Conservation (phyloP, 1,140 invertebrate species). For the Cherax destructor region DNA sequence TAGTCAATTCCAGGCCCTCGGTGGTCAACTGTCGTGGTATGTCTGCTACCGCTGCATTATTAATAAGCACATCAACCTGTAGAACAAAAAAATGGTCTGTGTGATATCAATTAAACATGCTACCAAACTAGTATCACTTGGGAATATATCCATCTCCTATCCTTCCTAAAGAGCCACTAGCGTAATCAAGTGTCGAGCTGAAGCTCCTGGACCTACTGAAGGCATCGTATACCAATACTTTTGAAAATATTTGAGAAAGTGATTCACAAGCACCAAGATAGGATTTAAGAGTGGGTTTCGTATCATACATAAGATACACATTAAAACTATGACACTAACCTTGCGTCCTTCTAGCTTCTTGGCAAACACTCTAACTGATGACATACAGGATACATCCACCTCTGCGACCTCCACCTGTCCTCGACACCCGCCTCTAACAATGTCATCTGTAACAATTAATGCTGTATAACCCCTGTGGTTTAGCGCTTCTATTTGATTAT, state of each 20-base stretch:
- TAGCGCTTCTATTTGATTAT: no score
- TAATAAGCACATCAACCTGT: conserved; percentile 27
- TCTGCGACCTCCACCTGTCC: background rate
- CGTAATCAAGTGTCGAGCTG: no score
- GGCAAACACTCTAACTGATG: conserved; percentile 30
- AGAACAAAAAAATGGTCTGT: no score
- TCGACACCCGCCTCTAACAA: background rate
- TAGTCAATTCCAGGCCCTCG: conserved; percentile 29
- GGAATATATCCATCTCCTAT: no score
- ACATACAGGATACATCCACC: conserved; percentile 4
- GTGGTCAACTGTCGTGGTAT: conserved; percentile 8
- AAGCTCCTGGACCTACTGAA: no score
- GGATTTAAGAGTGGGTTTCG: no score
- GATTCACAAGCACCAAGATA: no score
- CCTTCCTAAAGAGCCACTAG: no score
- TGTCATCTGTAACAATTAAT: conserved; percentile 1
- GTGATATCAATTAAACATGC: no score
- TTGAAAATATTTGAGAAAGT: background rate
- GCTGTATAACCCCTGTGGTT: no score
- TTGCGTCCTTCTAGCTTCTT: background rate
- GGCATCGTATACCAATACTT: background rate
- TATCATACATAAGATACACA: background rate
- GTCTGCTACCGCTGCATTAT: conserved; percentile 22
- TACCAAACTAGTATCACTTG: no score
- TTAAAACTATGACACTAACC: background rate